Percentiles rank a stretch among this genome's conserved stretches.
Evolutionary conservation across 2,113 vertebrate species (phyloP).

Genomic region (Datnioides undecimradiatus): DNA sequence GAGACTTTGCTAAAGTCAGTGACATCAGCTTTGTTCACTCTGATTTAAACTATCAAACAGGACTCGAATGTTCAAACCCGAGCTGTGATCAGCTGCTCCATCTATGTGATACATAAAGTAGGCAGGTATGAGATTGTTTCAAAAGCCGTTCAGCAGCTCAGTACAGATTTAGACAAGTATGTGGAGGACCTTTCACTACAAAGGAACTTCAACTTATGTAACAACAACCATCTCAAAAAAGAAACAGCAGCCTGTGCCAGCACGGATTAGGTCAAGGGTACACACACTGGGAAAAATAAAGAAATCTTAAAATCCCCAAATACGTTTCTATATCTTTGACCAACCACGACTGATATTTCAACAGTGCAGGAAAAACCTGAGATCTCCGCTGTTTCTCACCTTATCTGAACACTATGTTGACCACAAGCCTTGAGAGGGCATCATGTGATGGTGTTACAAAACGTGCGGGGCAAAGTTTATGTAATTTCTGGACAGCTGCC

Average conservation of each 20-base stretch:
- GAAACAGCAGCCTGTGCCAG: not conserved
- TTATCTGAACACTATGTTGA: not conserved
- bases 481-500: slow-evolving; percentile 19
- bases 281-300: not conserved
- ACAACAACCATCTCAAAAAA: not conserved
- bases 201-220: slow-evolving; percentile 11
- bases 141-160: not conserved
- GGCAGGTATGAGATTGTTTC: not conserved
- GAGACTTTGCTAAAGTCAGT: not conserved
- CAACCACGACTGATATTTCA: not conserved
- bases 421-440: not conserved
- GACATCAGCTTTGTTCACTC: not conserved
- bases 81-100: not conserved
- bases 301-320: slow-evolving; percentile 10
- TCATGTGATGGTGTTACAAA: slow-evolving; percentile 15
- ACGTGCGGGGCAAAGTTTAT: slow-evolving; percentile 14
- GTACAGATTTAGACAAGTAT: slow-evolving; percentile 15
- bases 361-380: not conserved
- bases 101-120: not conserved
- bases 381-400: not conserved
- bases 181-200: slow-evolving; percentile 15
- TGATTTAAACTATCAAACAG: not conserved
- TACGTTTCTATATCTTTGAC: accelerated
- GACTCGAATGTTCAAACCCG: not conserved
- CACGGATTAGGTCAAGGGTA: not conserved